Evolutionary conservation across 2,888 invertebrate species (phyloP), one percentile per base, ranked within the genome.

Genomic region (Sphaerophoria taeniata): DNA sequence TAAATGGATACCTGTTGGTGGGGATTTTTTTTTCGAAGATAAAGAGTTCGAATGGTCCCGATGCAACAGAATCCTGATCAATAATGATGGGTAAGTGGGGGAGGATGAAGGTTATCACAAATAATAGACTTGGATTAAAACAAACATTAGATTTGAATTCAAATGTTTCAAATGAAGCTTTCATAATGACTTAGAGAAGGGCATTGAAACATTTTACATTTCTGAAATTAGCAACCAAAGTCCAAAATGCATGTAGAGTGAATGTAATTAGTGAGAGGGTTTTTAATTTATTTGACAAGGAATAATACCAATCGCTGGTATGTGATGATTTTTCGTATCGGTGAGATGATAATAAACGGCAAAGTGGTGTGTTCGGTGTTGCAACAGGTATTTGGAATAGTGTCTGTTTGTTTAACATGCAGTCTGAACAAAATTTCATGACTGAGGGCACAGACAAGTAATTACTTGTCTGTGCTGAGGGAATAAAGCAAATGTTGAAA

Each of bases 251-350:
- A 75, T 84, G n/a, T n/a, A n/a, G n/a, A n/a, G 84, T 72, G 36
- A 45, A 49, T 80, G 67, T 76, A 72, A 76, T 84, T 72, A 56
- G 75, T 56, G 49, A 34, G 9, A 55, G 69, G 80, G 80, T 80
- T 84, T 75, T 9, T 12, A 51, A 33, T 34, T 33, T 43, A 39
- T 74, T 58, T 55, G 12, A 53, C 3, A 12, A 33, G 49, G 39
- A 9, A 39, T 39, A 9, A 2, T 16, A 14, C n/a, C 39, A 34
- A 49, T 47, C 49, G 71, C 65, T 72, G 51, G 24, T 24, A 67
- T 60, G 34, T 39, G 33, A 31, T 36, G 36, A 47, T 56, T 49
- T 56, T 71, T 43, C 9, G 6, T 3, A 2, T 39, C 39, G 6
- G 6, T 39, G 36, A 7, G 39, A 9, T 7, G 39, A 43, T 36